Evolutionary conservation across 92 coral and sea anemone genomes (phyloP).

Genomic region (Porites rus): DNA sequence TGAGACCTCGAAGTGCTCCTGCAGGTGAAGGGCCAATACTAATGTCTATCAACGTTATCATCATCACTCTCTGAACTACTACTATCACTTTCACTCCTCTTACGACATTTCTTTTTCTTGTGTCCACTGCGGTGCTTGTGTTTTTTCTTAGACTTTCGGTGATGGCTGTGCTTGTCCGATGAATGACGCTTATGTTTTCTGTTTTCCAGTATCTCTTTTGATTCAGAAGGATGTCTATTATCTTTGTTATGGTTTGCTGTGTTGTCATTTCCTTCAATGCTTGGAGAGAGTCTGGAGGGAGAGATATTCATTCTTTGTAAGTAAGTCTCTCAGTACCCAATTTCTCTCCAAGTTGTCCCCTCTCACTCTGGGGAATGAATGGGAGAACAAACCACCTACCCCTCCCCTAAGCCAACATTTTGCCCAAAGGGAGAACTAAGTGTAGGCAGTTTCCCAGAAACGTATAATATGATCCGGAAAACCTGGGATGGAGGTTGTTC

Average conservation of each 20-base stretch:
- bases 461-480: no score
- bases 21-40: no score
- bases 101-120: constrained; percentile 38
- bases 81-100: constrained; percentile 18
- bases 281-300: constrained; percentile 20
- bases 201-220: constrained; percentile 1
- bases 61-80: constrained; percentile 28
- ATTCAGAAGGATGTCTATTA: neutral
- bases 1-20: no score
- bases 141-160: constrained; percentile 76
- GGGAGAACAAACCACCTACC: no score
- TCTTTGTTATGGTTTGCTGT: neutral
- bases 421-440: no score
- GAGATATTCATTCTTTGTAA: neutral
- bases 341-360: no score
- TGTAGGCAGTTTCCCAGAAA: no score
- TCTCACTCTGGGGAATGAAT: no score
- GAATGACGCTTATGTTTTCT: constrained; percentile 61
- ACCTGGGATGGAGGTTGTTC: no score
- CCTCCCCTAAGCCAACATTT: no score
- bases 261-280: neutral
- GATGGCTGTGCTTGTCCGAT: constrained; percentile 64
- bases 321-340: no score
- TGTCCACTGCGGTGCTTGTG: constrained; percentile 71
- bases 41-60: neutral